These are phyloP conservation scores for Drosophila nr. perissopoda DNA, from an alignment of 2,888 invertebrate genomes.

Conservation along the genomic window DNA sequence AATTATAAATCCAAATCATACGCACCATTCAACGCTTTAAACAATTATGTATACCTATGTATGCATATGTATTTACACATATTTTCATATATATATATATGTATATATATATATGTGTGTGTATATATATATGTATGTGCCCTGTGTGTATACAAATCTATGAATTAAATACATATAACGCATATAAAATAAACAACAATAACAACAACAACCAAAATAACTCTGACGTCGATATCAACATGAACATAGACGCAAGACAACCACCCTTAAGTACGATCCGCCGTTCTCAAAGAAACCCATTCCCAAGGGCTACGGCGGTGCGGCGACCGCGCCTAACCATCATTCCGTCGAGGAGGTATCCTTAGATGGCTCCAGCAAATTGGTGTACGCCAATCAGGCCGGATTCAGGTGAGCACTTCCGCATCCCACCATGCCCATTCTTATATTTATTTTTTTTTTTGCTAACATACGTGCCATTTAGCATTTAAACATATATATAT, in stretches of 20 bases:
- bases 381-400: conserved; percentile 90
- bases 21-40: conserved; percentile 65
- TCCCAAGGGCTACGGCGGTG: conserved; percentile 88
- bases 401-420: conserved; percentile 88
- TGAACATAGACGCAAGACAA: conserved; percentile 92
- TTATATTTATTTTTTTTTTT: not conserved
- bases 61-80: conserved; percentile 18
- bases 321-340: conserved; percentile 88
- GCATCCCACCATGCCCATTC: not conserved
- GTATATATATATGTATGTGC: conserved; percentile 48
- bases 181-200: conserved; percentile 60
- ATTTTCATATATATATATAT: conserved; percentile 43
- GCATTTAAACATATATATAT: not conserved
- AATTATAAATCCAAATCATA: conserved; percentile 58
- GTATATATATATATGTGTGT: conserved; percentile 25
- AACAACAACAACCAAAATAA: conserved; percentile 53
- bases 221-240: conserved; percentile 58
- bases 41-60: conserved; percentile 32
- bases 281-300: conserved; percentile 94
- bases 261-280: conserved; percentile 94
- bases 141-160: conserved; percentile 64
- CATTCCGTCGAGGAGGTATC: conserved; percentile 92
- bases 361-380: conserved; percentile 92
- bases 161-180: conserved; percentile 53
- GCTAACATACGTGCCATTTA: not conserved